These are phyloP conservation scores for Micromesistius poutassou DNA, from an alignment of 2,797 vertebrate species.

Conservation along the genomic window DNA sequence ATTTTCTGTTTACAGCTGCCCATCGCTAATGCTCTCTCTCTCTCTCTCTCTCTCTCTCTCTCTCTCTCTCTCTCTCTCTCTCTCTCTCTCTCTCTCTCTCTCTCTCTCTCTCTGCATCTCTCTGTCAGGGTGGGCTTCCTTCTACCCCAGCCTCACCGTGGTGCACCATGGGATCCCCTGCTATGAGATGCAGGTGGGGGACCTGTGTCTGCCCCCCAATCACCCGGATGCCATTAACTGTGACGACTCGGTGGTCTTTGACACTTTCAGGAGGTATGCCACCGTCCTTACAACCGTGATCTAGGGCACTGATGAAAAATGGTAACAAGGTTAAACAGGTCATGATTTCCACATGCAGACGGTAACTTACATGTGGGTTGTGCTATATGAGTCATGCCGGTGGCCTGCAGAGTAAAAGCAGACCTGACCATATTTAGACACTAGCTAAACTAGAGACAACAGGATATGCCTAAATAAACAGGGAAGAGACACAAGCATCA, in stretches of 20 bases:
- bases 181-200: constrained; percentile 94
- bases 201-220: constrained; percentile 96
- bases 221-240: constrained; percentile 99
- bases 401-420: not conserved
- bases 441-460: not conserved
- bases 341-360: too few species aligned
- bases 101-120: not conserved
- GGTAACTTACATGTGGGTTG: not conserved
- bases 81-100: not conserved
- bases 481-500: not conserved
- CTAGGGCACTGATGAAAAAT: not conserved
- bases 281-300: not conserved
- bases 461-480: not conserved
- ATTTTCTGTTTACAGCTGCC: not conserved
- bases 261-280: constrained; percentile 96
- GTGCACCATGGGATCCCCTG: constrained; percentile 99
- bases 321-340: too few species aligned
- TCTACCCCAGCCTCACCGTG: constrained; percentile 98
- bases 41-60: not conserved
- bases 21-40: not conserved
- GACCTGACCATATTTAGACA: not conserved
- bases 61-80: not conserved
- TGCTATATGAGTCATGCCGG: not conserved
- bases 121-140: constrained; percentile 91
- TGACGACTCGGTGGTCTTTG: constrained; percentile 98